Percentiles rank a stretch among this genome's conserved stretches.
Conservation (phyloP, 2,888 invertebrate genomes). For the Exocentrus adspersus region DNA sequence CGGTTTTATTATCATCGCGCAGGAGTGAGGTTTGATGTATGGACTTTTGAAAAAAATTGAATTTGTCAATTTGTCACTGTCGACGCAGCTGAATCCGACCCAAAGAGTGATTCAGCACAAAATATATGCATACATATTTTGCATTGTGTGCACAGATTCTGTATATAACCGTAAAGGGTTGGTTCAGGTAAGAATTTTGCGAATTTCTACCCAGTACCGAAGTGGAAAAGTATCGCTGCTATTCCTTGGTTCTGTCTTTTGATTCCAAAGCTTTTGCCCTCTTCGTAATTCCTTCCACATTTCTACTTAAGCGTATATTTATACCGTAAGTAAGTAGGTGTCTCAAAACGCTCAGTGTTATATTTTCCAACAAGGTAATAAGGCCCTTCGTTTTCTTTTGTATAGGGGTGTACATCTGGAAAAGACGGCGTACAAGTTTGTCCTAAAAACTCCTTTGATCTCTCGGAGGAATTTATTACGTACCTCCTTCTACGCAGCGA, state of each 20-base stretch:
- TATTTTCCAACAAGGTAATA: not conserved
- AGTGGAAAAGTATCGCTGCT: no score
- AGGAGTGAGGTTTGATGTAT: no score
- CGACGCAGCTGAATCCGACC: no score
- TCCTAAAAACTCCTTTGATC: conserved; percentile 19
- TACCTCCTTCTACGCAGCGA: not conserved
- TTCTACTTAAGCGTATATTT: no score
- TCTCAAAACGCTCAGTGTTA: not conserved
- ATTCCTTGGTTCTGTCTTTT: no score
- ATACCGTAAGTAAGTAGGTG: no score
- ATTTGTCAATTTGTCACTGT: no score
- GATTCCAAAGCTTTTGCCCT: no score
- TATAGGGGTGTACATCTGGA: not conserved
- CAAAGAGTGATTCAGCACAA: not conserved
- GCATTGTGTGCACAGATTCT: not conserved
- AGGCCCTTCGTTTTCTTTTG: conserved; percentile 1
- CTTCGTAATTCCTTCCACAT: no score
- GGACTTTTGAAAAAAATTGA: no score
- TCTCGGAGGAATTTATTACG: conserved; percentile 12
- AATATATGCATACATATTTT: not conserved
- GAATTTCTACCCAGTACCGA: conserved; percentile 14
- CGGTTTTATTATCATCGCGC: no score
- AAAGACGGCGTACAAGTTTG: conserved; percentile 8
- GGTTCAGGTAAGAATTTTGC: conserved; percentile 23
- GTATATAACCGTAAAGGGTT: conserved; percentile 3